Base-by-base conservation (phyloP, 2,888 invertebrate genomes). In the Camptogramma bilineatum region DNA sequence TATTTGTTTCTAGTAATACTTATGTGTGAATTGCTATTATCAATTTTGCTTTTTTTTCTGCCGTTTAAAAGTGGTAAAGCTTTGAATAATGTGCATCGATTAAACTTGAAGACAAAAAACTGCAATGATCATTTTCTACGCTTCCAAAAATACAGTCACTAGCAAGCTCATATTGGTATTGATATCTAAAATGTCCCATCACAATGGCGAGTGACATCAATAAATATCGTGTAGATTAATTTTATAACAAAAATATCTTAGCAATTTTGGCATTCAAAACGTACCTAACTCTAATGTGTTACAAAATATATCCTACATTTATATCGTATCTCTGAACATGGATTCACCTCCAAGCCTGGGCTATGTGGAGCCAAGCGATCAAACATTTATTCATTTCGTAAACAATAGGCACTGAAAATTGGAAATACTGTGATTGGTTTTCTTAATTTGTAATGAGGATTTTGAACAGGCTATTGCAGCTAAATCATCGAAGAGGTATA, bases 241-340 rank as follows among this genome's bases (percentile, higher is more conserved):
- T 66, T 80, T 72, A 80, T 87, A 86, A 84, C 81, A 87, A 88
- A 87, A 89, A 88, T 86, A 82, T 83, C 79, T 83, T 84, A 83
- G 86, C 85, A 80, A 84, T 74, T 86, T 88, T 86, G 83, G 82
- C 82, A 79, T 86, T 83, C 79, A 84, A 78, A 76, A 79, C 67
- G 71, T 82, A 83, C 81, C 73, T 86, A 81, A 82, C 81, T 85
- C 81, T 87, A 85, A 81, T 79, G 83, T 79, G 67, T 83, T 84
- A 87, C 78, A 86, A 87, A 87, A 87, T 85, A 88, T 85, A 82
- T 78, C 79, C 84, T 70, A 73, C 84, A 76, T 74, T 83, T 85
- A 88, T 88, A 90, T 88, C 88, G 90, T 88, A 89, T 89, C 87
- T 88, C 86, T 89, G 89, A 90, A 89, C 74, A 78, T 82, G 79